Base-by-base conservation (phyloP, 2,888 invertebrate genomes). In the Hirudinaria manillensis region DNA sequence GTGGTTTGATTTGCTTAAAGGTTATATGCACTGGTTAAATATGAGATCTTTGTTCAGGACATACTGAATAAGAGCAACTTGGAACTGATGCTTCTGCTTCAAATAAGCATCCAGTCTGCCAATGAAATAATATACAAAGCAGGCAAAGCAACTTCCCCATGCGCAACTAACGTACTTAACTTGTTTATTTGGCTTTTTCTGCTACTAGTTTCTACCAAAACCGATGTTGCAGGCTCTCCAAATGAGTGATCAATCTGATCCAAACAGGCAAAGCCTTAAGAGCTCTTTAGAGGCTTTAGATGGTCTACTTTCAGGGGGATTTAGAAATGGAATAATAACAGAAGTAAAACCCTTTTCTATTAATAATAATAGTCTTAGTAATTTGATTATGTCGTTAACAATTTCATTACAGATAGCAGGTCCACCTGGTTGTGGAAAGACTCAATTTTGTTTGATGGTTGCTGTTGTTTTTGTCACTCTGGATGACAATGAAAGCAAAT, bases 341-440 rank as follows among this genome's bases (percentile, higher is more conserved):
- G 82, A 82, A 79, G 82, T 81, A 76, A 32, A 45, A n/a, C 13
- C 56, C 29, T 24, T 29, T 74, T n/a, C 34, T 24, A 29, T 68
- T 16, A 56, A 29, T 21, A n/a, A n/a, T 38, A 16, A 16, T 45
- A 45, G 45, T 16, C 53, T n/a, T 45, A 32, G 16, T 10, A 45
- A 16, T 45, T 45, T 10, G 1, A 45, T 7, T 45, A 16, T 16
- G 16, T 45, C 10, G 13, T 45, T 45, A 45, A 45, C 36, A 36
- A 6, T 36, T 6, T 36, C 10, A 36, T 45, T 1, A 45, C 78
- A 83, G 83, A 78, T 83, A 34, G 80, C 82, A 29, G 83, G 83
- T 19, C 83, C 83, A 21, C 77, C 83, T 36, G 83, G 83, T 0
- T 82, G 82, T 80, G 83, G 83, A 16, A 83, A 83, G 72, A 83